These are phyloP conservation scores for Mustelus asterias DNA, from an alignment of 2,113 vertebrate species.

Conservation along the genomic window DNA sequence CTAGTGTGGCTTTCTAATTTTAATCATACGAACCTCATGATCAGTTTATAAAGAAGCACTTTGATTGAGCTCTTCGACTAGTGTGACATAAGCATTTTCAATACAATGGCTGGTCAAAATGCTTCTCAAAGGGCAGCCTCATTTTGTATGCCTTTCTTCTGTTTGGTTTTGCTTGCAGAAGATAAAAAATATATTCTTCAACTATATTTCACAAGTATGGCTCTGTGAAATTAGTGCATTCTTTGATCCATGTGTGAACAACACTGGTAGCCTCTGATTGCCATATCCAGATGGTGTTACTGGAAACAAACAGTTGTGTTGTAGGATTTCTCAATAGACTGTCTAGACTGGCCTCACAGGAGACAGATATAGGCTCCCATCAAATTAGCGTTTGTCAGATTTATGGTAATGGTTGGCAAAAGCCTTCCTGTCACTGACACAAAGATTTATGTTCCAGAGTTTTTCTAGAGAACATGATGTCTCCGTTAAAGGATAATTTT, in stretches of 20 bases:
- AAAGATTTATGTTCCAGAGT: conserved; percentile 75
- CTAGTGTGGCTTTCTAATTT: conserved; percentile 39
- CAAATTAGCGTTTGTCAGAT: conserved; percentile 99
- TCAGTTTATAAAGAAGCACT: conserved; percentile 71
- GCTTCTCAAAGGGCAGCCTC: conserved; percentile 65
- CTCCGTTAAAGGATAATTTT: conserved; percentile 35
- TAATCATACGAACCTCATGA: conserved; percentile 62
- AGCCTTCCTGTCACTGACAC: conserved; percentile 98
- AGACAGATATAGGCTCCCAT: conserved; percentile 99
- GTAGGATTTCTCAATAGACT: conserved; percentile 96
- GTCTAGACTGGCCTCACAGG: conserved; percentile 98
- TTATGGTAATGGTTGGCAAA: conserved; percentile 98
- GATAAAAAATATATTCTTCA: conserved; percentile 30
- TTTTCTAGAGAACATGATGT: conserved; percentile 36
- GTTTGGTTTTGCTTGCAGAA: conserved; percentile 32
- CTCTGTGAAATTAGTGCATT: conserved; percentile 63
- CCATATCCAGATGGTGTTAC: conserved; percentile 97
- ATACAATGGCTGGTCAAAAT: conserved; percentile 75
- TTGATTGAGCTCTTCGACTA: conserved; percentile 66
- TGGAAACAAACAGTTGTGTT: conserved; percentile 91
- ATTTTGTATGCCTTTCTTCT: conserved; percentile 67
- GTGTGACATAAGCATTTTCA: conserved; percentile 71
- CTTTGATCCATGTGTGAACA: conserved; percentile 87
- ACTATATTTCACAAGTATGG: conserved; percentile 33
- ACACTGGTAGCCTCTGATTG: conserved; percentile 81